A percentile compares a stretch with the other conserved stretches of the same genome.
Evolutionary conservation across 2,113 vertebrate genomes (phyloP).

Genomic region (Microcebus ravelobensis): DNA sequence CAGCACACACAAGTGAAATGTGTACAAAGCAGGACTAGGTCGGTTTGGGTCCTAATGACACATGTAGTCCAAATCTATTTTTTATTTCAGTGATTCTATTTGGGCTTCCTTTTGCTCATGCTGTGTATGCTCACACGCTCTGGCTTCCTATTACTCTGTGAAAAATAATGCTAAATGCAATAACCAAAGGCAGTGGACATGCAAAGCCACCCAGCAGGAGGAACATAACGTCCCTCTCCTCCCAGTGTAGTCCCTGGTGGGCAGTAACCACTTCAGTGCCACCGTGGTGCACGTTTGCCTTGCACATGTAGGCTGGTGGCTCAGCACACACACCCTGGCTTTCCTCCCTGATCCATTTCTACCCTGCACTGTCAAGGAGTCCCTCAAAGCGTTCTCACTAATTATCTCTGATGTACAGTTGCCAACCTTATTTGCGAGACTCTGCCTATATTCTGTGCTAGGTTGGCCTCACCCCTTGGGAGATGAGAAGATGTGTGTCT

Average conservation of each 20-base stretch:
- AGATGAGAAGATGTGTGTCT: conserved; percentile 61
- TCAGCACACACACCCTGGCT: background rate
- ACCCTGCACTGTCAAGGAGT: background rate
- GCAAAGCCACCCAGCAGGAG: background rate
- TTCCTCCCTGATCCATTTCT: background rate
- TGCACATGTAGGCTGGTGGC: background rate
- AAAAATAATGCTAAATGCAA: background rate
- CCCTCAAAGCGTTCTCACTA: background rate
- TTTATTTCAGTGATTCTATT: background rate
- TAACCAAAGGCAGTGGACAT: background rate
- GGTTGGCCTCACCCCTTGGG: conserved; percentile 62
- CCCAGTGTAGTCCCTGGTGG: background rate
- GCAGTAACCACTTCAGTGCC: background rate
- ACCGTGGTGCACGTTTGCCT: accelerated
- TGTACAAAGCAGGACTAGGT: too few relatives aligned
- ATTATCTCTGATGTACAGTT: conserved; percentile 23
- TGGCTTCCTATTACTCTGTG: background rate
- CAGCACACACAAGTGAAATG: background rate
- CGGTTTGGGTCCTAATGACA: background rate
- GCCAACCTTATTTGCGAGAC: conserved; percentile 29
- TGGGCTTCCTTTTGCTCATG: background rate
- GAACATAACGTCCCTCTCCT: too few relatives aligned
- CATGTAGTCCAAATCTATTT: background rate
- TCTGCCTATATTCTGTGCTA: conserved; percentile 14
- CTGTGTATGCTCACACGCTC: too few relatives aligned